Evolutionary conservation across 2,888 invertebrate species (phyloP).

Genomic region (Panopea generosa): DNA sequence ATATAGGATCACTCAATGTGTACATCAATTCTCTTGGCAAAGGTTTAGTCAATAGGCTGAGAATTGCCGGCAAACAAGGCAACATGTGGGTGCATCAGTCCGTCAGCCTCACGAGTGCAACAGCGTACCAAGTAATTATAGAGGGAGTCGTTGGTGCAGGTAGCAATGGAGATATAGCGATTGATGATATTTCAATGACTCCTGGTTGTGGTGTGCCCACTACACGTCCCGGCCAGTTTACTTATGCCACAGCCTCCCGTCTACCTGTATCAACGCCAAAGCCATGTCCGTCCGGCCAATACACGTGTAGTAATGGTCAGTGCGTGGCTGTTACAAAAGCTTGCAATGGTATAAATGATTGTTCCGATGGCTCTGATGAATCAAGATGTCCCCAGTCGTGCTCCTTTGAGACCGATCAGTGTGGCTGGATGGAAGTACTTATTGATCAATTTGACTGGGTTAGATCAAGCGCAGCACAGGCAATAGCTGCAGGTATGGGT

Average conservation of each 20-base stretch:
- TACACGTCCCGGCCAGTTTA: constrained; percentile 48
- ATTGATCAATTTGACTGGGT: constrained; percentile 78
- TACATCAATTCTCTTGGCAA: constrained; percentile 62
- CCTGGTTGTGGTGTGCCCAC: constrained; percentile 75
- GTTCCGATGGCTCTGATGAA: constrained; percentile 78
- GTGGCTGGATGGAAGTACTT: constrained; percentile 76
- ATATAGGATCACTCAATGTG: constrained; percentile 70
- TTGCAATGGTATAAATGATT: constrained; percentile 79
- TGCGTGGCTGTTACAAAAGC: constrained; percentile 66
- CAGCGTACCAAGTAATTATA: constrained; percentile 74
- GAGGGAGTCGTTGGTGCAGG: constrained; percentile 79
- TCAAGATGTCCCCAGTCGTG: constrained; percentile 73
- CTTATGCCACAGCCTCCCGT: constrained; percentile 44
- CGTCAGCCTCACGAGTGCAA: constrained; percentile 52
- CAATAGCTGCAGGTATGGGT: constrained; percentile 43
- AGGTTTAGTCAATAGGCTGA: constrained; percentile 53
- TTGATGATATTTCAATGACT: constrained; percentile 81
- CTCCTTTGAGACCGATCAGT: constrained; percentile 81
- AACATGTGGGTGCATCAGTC: constrained; percentile 66
- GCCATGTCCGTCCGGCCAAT: constrained; percentile 64
- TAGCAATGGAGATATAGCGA: constrained; percentile 77
- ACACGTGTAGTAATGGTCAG: constrained; percentile 70
- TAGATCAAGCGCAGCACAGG: constrained; percentile 66
- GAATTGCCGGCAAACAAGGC: constrained; percentile 61
- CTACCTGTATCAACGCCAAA: constrained; percentile 45